Conservation (phyloP, 2,888 invertebrate genomes). For the Eupithecia subfuscata region DNA sequence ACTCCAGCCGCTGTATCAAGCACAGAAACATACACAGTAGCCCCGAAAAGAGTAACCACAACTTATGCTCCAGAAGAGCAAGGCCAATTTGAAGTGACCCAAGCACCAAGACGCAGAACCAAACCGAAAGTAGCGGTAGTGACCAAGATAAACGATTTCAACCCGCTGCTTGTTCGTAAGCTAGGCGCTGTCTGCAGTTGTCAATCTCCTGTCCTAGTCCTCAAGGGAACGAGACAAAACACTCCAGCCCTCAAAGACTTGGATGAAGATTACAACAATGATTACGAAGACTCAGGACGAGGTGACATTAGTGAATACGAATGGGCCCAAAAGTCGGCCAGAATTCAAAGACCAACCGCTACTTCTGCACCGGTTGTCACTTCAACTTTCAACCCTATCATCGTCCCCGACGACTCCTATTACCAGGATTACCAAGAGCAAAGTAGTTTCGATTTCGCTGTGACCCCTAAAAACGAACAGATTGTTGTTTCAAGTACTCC, state of each 20-base stretch:
- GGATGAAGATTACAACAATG: constrained; percentile 59
- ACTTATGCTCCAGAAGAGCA: constrained; percentile 69
- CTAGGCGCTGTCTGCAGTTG: constrained; percentile 90
- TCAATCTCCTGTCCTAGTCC: constrained; percentile 81
- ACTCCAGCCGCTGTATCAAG: constrained; percentile 62
- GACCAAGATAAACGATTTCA: constrained; percentile 88
- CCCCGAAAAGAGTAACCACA: constrained; percentile 59
- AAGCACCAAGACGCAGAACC: constrained; percentile 61
- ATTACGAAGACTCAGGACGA: constrained; percentile 61
- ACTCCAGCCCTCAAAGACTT: constrained; percentile 58
- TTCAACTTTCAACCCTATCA: constrained; percentile 77
- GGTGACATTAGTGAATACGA: constrained; percentile 63
- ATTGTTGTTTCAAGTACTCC: constrained; percentile 67
- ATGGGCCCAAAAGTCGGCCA: constrained; percentile 62
- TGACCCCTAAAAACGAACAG: constrained; percentile 60
- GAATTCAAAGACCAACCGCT: constrained; percentile 52
- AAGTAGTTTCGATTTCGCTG: constrained; percentile 58
- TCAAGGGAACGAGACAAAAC: constrained; percentile 77
- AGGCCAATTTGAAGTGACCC: constrained; percentile 71
- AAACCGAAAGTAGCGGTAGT: constrained; percentile 84
- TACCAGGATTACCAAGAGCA: constrained; percentile 75
- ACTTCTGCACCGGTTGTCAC: constrained; percentile 65
- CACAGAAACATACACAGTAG: constrained; percentile 55
- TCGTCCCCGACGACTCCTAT: constrained; percentile 79
- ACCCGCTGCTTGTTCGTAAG: constrained; percentile 88